Evolutionary conservation across 92 coral and sea anemone genomes (phyloP).

Genomic region (Phenganax stokvisi): DNA sequence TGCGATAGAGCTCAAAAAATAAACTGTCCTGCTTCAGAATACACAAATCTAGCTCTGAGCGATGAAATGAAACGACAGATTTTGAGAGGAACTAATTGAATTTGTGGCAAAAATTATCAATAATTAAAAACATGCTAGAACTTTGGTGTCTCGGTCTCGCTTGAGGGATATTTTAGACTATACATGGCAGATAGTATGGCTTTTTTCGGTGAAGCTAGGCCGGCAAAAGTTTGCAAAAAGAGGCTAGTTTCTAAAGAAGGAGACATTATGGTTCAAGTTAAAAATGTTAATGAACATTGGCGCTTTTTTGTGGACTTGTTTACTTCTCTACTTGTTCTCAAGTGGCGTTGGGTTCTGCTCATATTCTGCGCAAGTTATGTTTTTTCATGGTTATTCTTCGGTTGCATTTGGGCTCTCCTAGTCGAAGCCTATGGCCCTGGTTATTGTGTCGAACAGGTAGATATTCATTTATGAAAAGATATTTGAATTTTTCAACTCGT

Average conservation of each 20-base stretch:
- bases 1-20: too few relatives aligned
- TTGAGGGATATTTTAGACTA: too few relatives aligned
- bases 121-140: background rate
- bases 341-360: conserved; percentile 73
- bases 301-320: conserved; percentile 72
- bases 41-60: background rate
- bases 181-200: background rate
- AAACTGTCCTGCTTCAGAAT: too few relatives aligned
- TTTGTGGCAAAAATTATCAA: conserved; percentile 4
- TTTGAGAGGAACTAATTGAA: background rate
- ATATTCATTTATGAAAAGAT: background rate
- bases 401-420: conserved; percentile 75
- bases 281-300: conserved; percentile 64
- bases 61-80: background rate
- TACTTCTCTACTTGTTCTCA: conserved; percentile 72
- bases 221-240: conserved; percentile 21
- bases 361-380: conserved; percentile 71
- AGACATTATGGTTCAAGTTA: conserved; percentile 57
- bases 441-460: conserved; percentile 70
- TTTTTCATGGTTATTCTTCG: conserved; percentile 75
- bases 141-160: background rate
- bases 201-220: background rate
- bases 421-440: conserved; percentile 64
- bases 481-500: too few relatives aligned
- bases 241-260: conserved; percentile 73